Evolutionary conservation across 2,888 invertebrate species (phyloP).

Genomic region (Drosophila robusta): DNA sequence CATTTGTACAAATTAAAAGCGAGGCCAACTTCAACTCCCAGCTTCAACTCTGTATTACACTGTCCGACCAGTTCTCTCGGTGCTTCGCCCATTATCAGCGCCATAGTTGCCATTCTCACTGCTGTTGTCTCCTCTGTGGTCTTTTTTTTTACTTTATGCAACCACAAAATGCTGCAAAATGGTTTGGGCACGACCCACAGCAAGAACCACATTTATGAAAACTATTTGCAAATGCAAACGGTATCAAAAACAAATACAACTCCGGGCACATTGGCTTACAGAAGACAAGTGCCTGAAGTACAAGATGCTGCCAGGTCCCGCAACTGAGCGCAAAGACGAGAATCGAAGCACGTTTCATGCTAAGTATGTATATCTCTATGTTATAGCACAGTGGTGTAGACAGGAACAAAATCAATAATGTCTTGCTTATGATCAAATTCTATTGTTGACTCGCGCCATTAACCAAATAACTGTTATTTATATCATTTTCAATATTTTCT

Average conservation of each 20-base stretch:
- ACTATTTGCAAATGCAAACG: conserved; percentile 65
- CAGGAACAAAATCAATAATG: too few relatives aligned
- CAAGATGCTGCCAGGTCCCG: conserved; percentile 40
- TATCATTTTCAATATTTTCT: too few relatives aligned
- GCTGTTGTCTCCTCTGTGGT: conserved; percentile 9
- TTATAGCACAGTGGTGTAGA: too few relatives aligned
- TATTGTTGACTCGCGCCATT: too few relatives aligned
- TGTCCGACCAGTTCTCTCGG: conserved; percentile 3
- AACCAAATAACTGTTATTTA: too few relatives aligned
- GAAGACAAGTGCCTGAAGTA: conserved; percentile 11
- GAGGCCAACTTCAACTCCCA: conserved; percentile 30
- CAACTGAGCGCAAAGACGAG: conserved; percentile 25
- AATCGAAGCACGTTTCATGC: conserved; percentile 54
- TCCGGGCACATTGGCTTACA: conserved; percentile 17
- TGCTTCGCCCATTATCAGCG: conserved; percentile 18
- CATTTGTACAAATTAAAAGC: conserved; percentile 66
- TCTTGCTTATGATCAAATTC: too few relatives aligned
- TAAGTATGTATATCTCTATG: conserved; percentile 14
- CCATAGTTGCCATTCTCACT: conserved; percentile 22
- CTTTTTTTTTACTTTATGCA: conserved; percentile 25
- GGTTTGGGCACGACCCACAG: conserved; percentile 4
- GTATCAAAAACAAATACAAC: conserved; percentile 63
- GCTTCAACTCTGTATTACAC: conserved; percentile 2
- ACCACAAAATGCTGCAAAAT: conserved; percentile 38
- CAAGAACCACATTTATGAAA: conserved; percentile 58